Base-by-base conservation (phyloP, 2,888 invertebrate genomes). In the Lithophane semibrunnea region DNA sequence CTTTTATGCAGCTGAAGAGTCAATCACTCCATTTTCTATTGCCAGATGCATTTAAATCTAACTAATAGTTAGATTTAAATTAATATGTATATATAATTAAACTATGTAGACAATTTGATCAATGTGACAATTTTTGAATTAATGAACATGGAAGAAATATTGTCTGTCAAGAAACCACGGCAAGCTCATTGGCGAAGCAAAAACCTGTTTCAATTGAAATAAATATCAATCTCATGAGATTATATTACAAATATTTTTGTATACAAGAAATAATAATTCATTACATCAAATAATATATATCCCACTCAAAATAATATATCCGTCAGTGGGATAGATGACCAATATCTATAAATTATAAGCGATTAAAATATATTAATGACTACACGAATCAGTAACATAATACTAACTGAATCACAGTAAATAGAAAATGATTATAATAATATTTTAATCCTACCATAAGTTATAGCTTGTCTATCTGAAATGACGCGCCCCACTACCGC, bases 351-450 rank as follows among this genome's bases (percentile, higher is more conserved):
- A 90, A 86, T 87, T 86, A 90, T 86, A 91, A 86, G 86, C 85
- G 88, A 86, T 87, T 90, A 91, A 90, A 91, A 90, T 91, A 90
- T 89, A 88, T 88, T 89, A 90, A 89, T 90, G 90, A 92, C 90
- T 92, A 91, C 86, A 90, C 64, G 86, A 91, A 91, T 86, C 88
- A 90, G 91, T 91, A 92, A 92, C 87, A 90, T 92, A 94, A 94
- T 92, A 94, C 93, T 94, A 94, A 95, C 91, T 93, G 90, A 94
- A 96, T 96, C 96, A 96, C 96, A 96, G 95, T 93, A 93, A 92
- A 94, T 91, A 94, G 77, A 91, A 94, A 93, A 92, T 88, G 91
- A 91, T 91, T 91, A 92, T 89, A 89, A 89, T 87, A 88, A 83
- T 82, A 82, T 89, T 88, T 83, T 85, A 84, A 87, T 80, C 83